Base-by-base conservation (phyloP, 2,113 vertebrate species). In the Rhinoptilus africanus region DNA sequence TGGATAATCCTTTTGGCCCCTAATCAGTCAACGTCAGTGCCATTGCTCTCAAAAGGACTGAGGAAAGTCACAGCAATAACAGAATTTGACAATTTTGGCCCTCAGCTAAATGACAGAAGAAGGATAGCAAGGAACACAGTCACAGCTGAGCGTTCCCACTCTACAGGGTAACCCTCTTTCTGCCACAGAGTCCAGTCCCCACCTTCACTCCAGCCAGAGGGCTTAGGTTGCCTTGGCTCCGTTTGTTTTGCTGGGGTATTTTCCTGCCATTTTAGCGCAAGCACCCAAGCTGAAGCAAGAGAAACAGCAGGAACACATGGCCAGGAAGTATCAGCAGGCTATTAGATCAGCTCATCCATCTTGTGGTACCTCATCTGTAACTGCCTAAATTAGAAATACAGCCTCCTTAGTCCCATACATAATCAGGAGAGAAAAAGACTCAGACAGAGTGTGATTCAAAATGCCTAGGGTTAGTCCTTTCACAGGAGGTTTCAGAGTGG, bases 321-420 rank as follows among this genome's bases (percentile, higher is more conserved):
- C 43, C 77, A 95, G 91, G 89, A 96, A 92, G 76, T 54, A 96
- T 95, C 72, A 96, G 76, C 68, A 96, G 86, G 93, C 94, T 93
- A 47, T 93, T 91, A 96, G 72, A 94, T 91, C 94, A 96, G 94
- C 91, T 95, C 89, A 96, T 94, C 89, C 84, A 92, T 96, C 94
- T 94, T 94, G 69, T 72, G 51, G 72, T 95, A 96, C 93, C 86
- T 96, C 94, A 91, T 96, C 93, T 95, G 93, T 94, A 96, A 92
- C 94, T 75, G 89, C 77, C 82, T 89, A 64, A 91, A 92, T 93
- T 93, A 91, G 80, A 96, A 96, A 96, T 77, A 92, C 37, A 84
- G 83, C 74, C 95, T 96, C 89, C 79, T 95, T 92, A 93, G 86
- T 86, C 80, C 86, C 41, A 78, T 81, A 66, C 45, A 88, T 95